Conservation (phyloP, 2,888 invertebrate genomes). For the Brenthis hecate region DNA sequence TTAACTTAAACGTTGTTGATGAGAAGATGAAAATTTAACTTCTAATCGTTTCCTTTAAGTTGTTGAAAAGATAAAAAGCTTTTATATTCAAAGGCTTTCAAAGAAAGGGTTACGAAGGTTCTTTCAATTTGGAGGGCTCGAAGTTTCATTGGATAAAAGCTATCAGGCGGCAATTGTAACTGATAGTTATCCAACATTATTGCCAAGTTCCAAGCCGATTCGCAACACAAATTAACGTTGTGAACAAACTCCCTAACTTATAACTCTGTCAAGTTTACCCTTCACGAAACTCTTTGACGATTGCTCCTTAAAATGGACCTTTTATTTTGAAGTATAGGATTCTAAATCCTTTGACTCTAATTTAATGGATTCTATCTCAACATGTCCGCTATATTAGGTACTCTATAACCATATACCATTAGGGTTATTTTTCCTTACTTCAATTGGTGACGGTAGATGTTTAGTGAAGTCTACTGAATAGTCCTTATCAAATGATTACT, state of each 20-base stretch:
- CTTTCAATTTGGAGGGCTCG: constrained; percentile 32
- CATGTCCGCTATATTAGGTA: background rate
- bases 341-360: constrained; percentile 1
- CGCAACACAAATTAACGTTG: constrained; percentile 40
- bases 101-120: constrained; percentile 27
- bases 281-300: constrained; percentile 6
- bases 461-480: constrained; percentile 30
- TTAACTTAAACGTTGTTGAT: background rate
- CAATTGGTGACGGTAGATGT: background rate
- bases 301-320: background rate
- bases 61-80: constrained; percentile 24
- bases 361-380: background rate
- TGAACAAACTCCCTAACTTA: constrained; percentile 32
- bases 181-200: constrained; percentile 42
- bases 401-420: background rate
- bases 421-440: background rate
- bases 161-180: constrained; percentile 40
- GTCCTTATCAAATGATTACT: constrained; percentile 30
- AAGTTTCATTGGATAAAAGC: constrained; percentile 38
- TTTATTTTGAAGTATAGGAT: background rate
- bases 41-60: constrained; percentile 8
- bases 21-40: background rate
- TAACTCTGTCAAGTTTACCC: constrained; percentile 29
- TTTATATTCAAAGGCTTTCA: constrained; percentile 24
- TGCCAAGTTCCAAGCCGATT: constrained; percentile 34